Percentiles rank a stretch among this genome's conserved stretches.
Conservation (phyloP, 2,797 vertebrate species). For the Amniataba percoides region DNA sequence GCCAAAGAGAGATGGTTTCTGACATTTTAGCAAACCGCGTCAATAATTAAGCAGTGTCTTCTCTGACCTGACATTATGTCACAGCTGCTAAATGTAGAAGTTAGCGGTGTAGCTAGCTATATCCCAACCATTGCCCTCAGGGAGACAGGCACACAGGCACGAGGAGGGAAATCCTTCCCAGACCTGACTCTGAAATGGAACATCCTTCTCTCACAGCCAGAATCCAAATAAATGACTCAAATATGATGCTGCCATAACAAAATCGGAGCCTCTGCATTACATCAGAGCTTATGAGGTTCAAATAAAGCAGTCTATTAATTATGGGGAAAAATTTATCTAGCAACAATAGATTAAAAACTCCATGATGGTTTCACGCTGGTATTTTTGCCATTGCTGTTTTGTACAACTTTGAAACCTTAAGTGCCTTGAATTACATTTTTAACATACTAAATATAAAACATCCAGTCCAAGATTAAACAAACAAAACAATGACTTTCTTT, state of each 20-base stretch:
- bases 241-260: neutral
- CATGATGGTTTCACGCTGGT: neutral
- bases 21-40: conserved; percentile 39
- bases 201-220: neutral
- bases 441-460: neutral
- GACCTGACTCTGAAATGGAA: neutral
- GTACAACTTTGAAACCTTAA: neutral
- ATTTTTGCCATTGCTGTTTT: no score
- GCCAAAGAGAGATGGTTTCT: conserved; percentile 8
- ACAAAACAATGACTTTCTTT: no score
- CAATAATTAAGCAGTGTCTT: conserved; percentile 37
- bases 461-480: neutral
- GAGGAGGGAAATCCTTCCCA: conserved; percentile 11
- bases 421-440: neutral
- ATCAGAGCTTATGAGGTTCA: neutral
- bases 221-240: neutral
- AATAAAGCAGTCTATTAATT: neutral
- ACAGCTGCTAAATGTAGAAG: conserved; percentile 13
- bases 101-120: neutral
- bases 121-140: conserved; percentile 14
- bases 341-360: neutral
- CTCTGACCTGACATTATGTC: conserved; percentile 20
- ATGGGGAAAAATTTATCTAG: neutral
- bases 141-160: conserved; percentile 10
- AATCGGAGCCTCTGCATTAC: neutral